Base-by-base conservation (phyloP, 2,888 invertebrate genomes). In the Antitype chi region DNA sequence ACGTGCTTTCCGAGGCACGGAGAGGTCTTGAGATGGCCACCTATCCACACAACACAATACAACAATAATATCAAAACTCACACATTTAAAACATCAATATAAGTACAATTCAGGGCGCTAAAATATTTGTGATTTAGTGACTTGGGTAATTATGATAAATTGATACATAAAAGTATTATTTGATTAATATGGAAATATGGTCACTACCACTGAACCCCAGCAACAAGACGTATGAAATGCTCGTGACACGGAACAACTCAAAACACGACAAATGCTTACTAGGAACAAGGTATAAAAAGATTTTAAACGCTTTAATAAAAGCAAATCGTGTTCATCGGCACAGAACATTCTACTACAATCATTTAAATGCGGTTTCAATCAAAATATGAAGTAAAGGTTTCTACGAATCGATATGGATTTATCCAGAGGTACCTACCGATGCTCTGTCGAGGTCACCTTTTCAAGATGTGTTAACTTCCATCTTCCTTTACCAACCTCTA, bases 371-470 rank as follows among this genome's bases (percentile, higher is more conserved):
- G 76, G 76, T 80, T 82, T 72, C 70, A 86, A 89, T 88, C 85
- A 70, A 76, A 81, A 67, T 84, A 82, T 67, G 63, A 74, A 77
- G 70, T 82, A 89, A 89, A 87, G 87, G 81, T 89, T 90, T 88
- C 88, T 86, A 85, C 86, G 87, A 90, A 90, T 74, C 81, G 80
- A 84, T 82, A 83, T 84, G 82, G 86, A 88, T 82, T 89, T 88
- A 90, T 91, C 90, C 77, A 76, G 66, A 76, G 49, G 52, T 59
- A 70, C 89, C 89, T 53, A 69, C 88, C 82, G 84, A 87, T 79
- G 86, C 70, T 83, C 76, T 74, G 72, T 76, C 90, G 90, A 93
- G 93, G 93, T 87, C 91, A 85, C 77, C 85, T 90, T 88, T 89
- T 91, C 86, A 92, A 91, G 85, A 78, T 72, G 70, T 81, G 70